A percentile compares a stretch with the other conserved stretches of the same genome.
Conservation (phyloP, 2,888 invertebrate genomes). For the Lycaena phlaeas region DNA sequence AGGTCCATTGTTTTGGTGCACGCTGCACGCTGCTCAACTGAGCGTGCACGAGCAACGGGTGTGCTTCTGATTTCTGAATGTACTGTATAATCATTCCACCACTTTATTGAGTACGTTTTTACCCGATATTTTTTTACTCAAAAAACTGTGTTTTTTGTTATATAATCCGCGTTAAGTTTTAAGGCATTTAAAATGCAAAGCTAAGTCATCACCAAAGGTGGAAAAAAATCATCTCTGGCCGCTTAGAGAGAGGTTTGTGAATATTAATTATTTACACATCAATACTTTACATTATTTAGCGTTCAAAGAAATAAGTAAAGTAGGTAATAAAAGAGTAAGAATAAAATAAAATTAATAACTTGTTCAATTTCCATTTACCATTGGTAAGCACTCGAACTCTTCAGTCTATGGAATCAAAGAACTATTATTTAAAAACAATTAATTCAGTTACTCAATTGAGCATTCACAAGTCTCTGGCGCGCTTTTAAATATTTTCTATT, state of each 20-base stretch:
- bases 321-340: too few species aligned
- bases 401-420: neutral
- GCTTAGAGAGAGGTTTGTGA: too few species aligned
- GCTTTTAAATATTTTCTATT: slow-evolving; percentile 30
- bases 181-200: too few species aligned
- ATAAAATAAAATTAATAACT: neutral
- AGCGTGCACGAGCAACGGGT: slow-evolving; percentile 27
- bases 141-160: too few species aligned
- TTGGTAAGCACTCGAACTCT: neutral
- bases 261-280: too few species aligned
- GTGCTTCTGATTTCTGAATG: slow-evolving; percentile 30
- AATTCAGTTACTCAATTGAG: slow-evolving; percentile 42
- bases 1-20: slow-evolving; percentile 14
- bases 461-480: slow-evolving; percentile 26
- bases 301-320: too few species aligned
- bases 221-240: too few species aligned
- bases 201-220: too few species aligned
- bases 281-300: too few species aligned
- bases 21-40: slow-evolving; percentile 40
- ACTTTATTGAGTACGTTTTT: slow-evolving; percentile 3
- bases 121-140: too few species aligned
- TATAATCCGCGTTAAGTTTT: too few species aligned
- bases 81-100: slow-evolving; percentile 22
- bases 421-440: neutral
- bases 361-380: neutral